Conservation (phyloP, 2,797 vertebrate species). For the Lophius americanus region DNA sequence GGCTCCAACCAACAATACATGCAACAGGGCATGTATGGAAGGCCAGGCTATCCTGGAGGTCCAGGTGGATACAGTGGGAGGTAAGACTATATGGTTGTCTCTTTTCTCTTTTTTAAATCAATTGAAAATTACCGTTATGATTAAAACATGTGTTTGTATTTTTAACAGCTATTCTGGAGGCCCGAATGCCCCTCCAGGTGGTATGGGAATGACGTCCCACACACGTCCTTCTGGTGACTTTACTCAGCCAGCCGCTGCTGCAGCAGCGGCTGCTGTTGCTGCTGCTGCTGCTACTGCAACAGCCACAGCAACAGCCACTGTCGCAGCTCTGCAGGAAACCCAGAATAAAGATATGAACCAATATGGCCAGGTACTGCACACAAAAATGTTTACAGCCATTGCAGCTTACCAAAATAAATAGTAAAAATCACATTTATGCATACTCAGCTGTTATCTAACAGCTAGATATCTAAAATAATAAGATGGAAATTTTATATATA, state of each 20-base stretch:
- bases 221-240: slow-evolving; percentile 92
- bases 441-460: slow-evolving; percentile 4
- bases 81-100: slow-evolving; percentile 67
- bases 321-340: slow-evolving; percentile 95
- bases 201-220: slow-evolving; percentile 94
- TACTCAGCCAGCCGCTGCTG: slow-evolving; percentile 94
- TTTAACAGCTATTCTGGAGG: slow-evolving; percentile 91
- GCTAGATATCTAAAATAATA: neutral
- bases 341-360: slow-evolving; percentile 99
- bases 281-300: slow-evolving; percentile 90
- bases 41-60: slow-evolving; percentile 93
- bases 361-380: slow-evolving; percentile 91
- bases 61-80: slow-evolving; percentile 92
- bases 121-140: slow-evolving; percentile 1
- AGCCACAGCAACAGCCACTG: slow-evolving; percentile 87
- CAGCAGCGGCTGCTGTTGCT: slow-evolving; percentile 93
- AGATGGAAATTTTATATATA: slow-evolving; percentile 21
- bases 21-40: slow-evolving; percentile 95
- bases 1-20: slow-evolving; percentile 93
- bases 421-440: slow-evolving; percentile 5
- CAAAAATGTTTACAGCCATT: slow-evolving; percentile 7
- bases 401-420: slow-evolving; percentile 2
- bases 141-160: slow-evolving; percentile 17
- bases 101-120: neutral
- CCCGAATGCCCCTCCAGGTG: slow-evolving; percentile 88